Percentiles rank a stretch among this genome's conserved stretches.
phyloP scores from a whole-genome alignment of 2,113 vertebrate species.

The Panthera uncia region DNA sequence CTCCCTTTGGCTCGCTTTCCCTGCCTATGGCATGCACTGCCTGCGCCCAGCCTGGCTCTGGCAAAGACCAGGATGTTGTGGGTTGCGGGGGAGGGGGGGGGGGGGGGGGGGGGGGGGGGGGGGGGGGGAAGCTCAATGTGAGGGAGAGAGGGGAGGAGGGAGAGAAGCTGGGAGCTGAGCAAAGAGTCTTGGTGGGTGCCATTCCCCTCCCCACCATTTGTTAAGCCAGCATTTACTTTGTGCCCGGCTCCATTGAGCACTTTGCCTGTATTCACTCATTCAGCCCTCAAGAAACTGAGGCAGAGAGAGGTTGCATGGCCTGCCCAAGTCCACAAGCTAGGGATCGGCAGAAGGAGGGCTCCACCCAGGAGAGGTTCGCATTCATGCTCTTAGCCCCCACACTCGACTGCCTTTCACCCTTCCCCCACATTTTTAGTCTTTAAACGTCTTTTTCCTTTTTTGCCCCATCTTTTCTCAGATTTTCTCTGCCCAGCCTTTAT shows the following conservation, averaged over 20 bases:
- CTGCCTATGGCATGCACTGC: neutral
- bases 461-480: neutral
- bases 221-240: neutral
- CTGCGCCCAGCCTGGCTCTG: slow-evolving; percentile 44
- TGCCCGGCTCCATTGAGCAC: neutral
- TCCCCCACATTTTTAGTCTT: neutral
- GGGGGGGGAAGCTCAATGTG: neutral
- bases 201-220: neutral
- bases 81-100: too few relatives aligned
- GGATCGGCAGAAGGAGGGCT: neutral
- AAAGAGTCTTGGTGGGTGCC: neutral
- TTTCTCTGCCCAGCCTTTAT: neutral
- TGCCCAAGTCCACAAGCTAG: neutral
- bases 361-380: neutral
- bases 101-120: too few relatives aligned
- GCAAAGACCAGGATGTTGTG: neutral
- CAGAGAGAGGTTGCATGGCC: neutral
- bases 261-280: neutral
- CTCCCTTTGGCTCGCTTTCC: slow-evolving; percentile 45
- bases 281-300: slow-evolving; percentile 19
- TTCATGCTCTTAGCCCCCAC: neutral
- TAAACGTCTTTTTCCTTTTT: neutral
- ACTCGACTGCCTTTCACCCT: neutral
- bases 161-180: neutral
- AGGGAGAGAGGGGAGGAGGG: neutral